Base-by-base conservation (phyloP, 2,797 vertebrate species). In the Cygnus olor region DNA sequence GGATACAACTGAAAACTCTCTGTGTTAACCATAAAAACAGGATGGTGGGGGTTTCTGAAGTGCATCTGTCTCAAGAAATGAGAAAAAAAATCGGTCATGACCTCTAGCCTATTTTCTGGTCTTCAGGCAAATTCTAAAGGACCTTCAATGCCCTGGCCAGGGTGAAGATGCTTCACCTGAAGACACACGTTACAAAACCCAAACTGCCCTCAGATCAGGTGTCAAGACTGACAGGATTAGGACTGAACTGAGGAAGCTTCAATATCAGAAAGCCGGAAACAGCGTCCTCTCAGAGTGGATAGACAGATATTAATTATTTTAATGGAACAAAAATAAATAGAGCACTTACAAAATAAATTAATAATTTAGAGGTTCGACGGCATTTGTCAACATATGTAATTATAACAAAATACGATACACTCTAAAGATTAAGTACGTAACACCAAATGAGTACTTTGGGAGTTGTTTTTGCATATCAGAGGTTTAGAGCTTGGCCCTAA, bases 401-500 rank as follows among this genome's bases (percentile, higher is more conserved):
- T 78, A 68, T 73, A 90, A 77, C 32, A 61, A 87, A 94, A 72
- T 58, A 66, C 0, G 8, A 88, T 56, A 53, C 3, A 4, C 66
- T 78, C 57, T 56, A 53, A 77, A 86, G 77, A 94, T 81, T 68
- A 88, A 84, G 20, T 60, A 73, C 45, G 18, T 77, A 94, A 92
- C 74, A 51, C 68, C 51, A 83, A 78, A 94, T 61, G 40, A 87
- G 69, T 90, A 58, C 60, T 84, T 5, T n/a, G 83, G 85, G 89
- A 93, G 47, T 25, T 95, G n/a, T 60, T 88, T 81, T 94, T 73
- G 74, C 36, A 54, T 74, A 56, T 81, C 53, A 64, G 56, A 85
- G 18, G 27, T 53, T 80, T 72, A 86, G 71, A 88, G 89, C 16
- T 68, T 76, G 66, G 36, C 73, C 60, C 53, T 86, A 80, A 84